phyloP scores from a whole-genome alignment of 1,140 invertebrate genomes.

The Pseudomyrmex gracilis region DNA sequence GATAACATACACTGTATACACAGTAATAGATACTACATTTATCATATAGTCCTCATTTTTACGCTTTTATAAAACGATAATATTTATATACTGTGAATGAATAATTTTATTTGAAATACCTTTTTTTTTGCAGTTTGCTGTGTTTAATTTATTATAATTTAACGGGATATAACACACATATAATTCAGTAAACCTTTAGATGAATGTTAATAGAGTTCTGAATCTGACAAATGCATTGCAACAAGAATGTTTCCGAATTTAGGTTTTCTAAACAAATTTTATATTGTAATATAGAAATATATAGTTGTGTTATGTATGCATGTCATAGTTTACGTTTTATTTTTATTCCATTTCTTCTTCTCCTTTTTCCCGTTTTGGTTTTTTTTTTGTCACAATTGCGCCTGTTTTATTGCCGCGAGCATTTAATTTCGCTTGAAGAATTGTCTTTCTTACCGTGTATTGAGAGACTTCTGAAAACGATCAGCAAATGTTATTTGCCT shows the following conservation, averaged over 20 bases:
- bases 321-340: constrained; percentile 34
- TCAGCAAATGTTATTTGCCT: too few species aligned
- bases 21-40: background rate
- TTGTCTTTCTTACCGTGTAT: too few species aligned
- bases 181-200: constrained; percentile 11
- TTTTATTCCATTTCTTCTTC: constrained; percentile 37
- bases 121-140: constrained; percentile 10
- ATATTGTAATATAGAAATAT: constrained; percentile 56
- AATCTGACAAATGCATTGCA: constrained; percentile 2
- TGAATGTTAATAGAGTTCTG: background rate
- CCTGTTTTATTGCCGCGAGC: too few species aligned
- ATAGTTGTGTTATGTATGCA: constrained; percentile 45
- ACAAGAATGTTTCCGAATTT: constrained; percentile 45
- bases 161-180: background rate
- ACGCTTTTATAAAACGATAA: constrained; percentile 19
- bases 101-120: constrained; percentile 11
- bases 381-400: too few species aligned
- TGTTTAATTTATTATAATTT: constrained; percentile 41
- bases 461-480: too few species aligned
- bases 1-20: too few species aligned
- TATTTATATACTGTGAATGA: background rate
- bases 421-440: too few species aligned
- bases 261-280: constrained; percentile 59
- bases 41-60: constrained; percentile 29
- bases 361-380: background rate